Percentiles rank a stretch among this genome's conserved stretches.
These are phyloP conservation scores for Lates calcarifer DNA, from an alignment of 2,113 vertebrate species.

Conservation along the genomic window DNA sequence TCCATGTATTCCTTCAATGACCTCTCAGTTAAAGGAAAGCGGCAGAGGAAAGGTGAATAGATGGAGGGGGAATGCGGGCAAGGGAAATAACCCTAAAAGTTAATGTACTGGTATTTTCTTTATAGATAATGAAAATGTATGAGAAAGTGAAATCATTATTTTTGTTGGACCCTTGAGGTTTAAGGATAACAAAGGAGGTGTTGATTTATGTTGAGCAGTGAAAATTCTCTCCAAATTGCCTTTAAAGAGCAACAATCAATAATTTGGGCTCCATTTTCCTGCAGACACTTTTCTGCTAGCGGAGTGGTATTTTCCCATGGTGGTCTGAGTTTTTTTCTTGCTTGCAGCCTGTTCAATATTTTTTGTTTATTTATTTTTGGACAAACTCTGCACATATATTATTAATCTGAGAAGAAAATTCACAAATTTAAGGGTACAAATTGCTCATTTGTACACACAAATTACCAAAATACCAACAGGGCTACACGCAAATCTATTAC, in stretches of 20 bases:
- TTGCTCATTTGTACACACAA: neutral
- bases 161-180: conserved; percentile 63
- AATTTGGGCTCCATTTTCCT: conserved; percentile 18
- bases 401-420: neutral
- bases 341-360: neutral
- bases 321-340: neutral
- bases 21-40: conserved; percentile 38
- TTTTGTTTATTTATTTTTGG: neutral
- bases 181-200: conserved; percentile 44
- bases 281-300: neutral
- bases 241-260: conserved; percentile 62
- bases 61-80: conserved; percentile 25
- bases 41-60: conserved; percentile 38
- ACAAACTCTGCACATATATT: neutral
- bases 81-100: conserved; percentile 70
- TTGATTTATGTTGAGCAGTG: conserved; percentile 58
- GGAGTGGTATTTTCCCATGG: neutral
- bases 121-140: conserved; percentile 70
- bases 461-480: neutral
- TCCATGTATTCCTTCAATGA: conserved; percentile 26
- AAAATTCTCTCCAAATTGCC: conserved; percentile 52
- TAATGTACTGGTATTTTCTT: conserved; percentile 64
- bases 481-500: neutral
- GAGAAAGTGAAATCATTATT: conserved; percentile 70
- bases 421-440: neutral